Percentiles rank a stretch among this genome's conserved stretches.
Conservation (phyloP, 2,113 vertebrate genomes). For the Pomatostomus ruficeps region DNA sequence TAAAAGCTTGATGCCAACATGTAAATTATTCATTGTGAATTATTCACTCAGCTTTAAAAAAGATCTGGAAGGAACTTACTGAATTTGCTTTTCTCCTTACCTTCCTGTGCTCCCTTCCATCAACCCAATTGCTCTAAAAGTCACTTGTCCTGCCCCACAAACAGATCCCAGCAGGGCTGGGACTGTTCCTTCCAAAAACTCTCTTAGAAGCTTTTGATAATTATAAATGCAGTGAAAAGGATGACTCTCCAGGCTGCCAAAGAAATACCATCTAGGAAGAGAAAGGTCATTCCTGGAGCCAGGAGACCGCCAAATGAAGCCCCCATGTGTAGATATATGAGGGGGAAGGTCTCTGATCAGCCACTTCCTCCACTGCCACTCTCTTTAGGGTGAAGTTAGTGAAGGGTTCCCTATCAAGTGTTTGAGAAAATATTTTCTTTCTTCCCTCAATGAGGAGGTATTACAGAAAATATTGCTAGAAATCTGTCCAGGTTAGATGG, state of each 20-base stretch:
- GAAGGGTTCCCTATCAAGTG: not conserved
- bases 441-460: not conserved
- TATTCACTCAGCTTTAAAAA: not conserved
- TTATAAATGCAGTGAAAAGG: not conserved
- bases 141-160: not conserved
- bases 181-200: not conserved
- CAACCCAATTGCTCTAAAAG: not conserved
- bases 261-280: not conserved
- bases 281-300: not conserved
- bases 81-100: not conserved
- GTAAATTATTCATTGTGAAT: constrained; percentile 26
- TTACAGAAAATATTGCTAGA: not conserved
- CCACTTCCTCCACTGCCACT: not conserved
- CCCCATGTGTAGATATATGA: fast-evolving
- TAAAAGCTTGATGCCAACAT: constrained; percentile 15
- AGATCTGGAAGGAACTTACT: not conserved
- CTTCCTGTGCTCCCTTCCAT: not conserved
- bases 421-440: not conserved
- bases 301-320: not conserved
- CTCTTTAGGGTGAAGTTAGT: not conserved
- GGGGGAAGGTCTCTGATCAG: not conserved
- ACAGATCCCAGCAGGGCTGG: not conserved
- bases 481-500: not conserved
- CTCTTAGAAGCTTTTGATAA: not conserved
- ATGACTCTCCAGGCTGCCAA: not conserved